Base-by-base conservation (phyloP, 92 coral and sea anemone genomes). In the Palythoa grandiflora region DNA sequence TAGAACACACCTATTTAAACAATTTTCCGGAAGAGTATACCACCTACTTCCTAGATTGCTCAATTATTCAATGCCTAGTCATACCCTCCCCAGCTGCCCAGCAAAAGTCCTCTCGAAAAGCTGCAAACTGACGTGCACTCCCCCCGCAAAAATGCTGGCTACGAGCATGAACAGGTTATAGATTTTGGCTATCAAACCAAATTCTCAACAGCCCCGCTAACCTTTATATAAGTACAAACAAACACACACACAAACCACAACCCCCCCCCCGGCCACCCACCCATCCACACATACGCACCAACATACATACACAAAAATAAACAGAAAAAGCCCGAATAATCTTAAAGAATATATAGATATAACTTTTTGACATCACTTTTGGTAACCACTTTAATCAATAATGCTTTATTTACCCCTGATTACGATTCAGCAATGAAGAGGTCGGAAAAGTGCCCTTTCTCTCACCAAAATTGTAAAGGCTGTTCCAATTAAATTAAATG, bases 391-490 rank as follows among this genome's bases (percentile, higher is more conserved):
- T 19, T 75, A 75, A 50, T 75, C 60, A 50, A n/a, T 50, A 75
- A 19, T 47, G 60, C 79, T 75, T 47, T 75, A 48, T 19, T 17
- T 75, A n/a, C 44, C 60, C 79, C 79, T 75, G 59, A 75, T 16
- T 75, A 20, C 44, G 38, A 75, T 50, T 75, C 60, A 50, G 79
- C 60, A 50, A 38, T 75, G 61, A 75, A 75, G 44, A 50, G 8
- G 38, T 75, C 79, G 61, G 60, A 50, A 75, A 75, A 50, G 79
- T 74, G 78, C 78, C 71, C 71, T 5, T 65, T 73, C 53, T 74
- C 59, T 47, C 78, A 17, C 35, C 54, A 17, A 47, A 47, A n/a
- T 75, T 50, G 19, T 38, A 47, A 17, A 73, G 15, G 54, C 77
- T 73, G 2, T 73, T 73, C 7, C 35, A 6, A 39, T 8, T 39